Evolutionary conservation across 2,888 invertebrate species (phyloP).

Genomic region (Rhamphomyia laevipes): DNA sequence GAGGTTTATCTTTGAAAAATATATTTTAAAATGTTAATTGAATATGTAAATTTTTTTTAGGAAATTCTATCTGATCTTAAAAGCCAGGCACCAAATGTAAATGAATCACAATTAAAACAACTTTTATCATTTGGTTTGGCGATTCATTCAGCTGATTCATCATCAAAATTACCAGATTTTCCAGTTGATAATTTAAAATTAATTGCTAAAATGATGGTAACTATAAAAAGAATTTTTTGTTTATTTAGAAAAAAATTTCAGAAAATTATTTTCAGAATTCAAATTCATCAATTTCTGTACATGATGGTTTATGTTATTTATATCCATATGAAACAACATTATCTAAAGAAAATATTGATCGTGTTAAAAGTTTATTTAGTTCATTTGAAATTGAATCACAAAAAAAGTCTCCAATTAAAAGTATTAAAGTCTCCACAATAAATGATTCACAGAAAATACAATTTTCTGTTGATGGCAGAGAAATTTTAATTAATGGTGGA

Average conservation of each 20-base stretch:
- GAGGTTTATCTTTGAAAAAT: constrained; percentile 12
- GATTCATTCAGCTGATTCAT: constrained; percentile 62
- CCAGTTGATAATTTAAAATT: constrained; percentile 68
- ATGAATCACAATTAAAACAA: constrained; percentile 34
- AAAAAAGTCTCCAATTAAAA: constrained; percentile 13
- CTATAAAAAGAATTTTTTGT: no score
- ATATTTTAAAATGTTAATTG: neutral
- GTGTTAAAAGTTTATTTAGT: constrained; percentile 57
- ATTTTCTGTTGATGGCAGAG: constrained; percentile 33
- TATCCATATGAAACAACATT: constrained; percentile 78
- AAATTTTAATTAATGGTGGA: constrained; percentile 37
- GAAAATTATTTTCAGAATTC: constrained; percentile 45
- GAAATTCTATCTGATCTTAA: constrained; percentile 45
- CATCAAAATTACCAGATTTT: constrained; percentile 67
- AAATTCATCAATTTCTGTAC: constrained; percentile 52
- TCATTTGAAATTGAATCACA: constrained; percentile 43
- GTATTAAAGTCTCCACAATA: constrained; percentile 11
- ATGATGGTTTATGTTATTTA: constrained; percentile 58
- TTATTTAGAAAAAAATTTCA: no score
- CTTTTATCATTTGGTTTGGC: constrained; percentile 66
- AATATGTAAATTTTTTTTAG: constrained; percentile 30
- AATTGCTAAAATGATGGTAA: constrained; percentile 42
- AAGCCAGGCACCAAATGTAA: constrained; percentile 41
- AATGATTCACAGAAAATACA: constrained; percentile 6
- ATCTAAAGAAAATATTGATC: constrained; percentile 59